Evolutionary conservation across 2,113 vertebrate genomes (phyloP), one percentile per base, ranked within the genome.

Genomic region (Datnioides undecimradiatus): DNA sequence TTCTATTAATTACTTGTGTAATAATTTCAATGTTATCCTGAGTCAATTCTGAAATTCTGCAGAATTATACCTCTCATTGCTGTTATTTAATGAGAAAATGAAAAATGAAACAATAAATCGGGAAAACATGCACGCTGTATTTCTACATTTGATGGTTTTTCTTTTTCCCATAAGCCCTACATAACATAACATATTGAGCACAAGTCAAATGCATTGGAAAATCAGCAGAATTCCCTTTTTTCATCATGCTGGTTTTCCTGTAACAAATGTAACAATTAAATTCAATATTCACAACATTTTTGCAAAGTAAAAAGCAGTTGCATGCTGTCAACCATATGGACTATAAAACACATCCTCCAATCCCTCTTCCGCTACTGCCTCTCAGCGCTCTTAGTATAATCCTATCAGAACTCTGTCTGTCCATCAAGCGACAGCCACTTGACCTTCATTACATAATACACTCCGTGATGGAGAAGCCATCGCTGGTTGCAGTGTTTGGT

Each of bases 401-500:
- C 91, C 88, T 83, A 83, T 87, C 79, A 87, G 65, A 82, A 84
- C 68, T 77, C 82, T 79, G 86, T 79, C 89, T 82, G 86, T 89
- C 86, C 80, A 85, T 89, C 88, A 79, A 77, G 78, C 71, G 36
- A 65, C 83, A 74, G 85, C 72, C 83, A 89, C 86, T 90, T 90
- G 79, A 79, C 80, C 89, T 88, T 77, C 58, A 81, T 92, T 92
- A 83, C 79, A 72, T 92, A 93, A 94, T 46, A 57, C 63, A 73
- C 57, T 54, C 45, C 31, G 67, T 33, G 75, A 87, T 73, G 62
- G 62, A 76, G 48, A 69, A 23, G 78, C 75, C 82, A 46, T 69
- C 46, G 52, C 59, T 73, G 74, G 6, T 29, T 17, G 31, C 66
- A 74, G 17, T 57, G 77, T 84, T 84, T 86, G 45, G 51, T 80